Base-by-base conservation (phyloP, 2,888 invertebrate species). In the Dyspetes luteomarginatus region DNA sequence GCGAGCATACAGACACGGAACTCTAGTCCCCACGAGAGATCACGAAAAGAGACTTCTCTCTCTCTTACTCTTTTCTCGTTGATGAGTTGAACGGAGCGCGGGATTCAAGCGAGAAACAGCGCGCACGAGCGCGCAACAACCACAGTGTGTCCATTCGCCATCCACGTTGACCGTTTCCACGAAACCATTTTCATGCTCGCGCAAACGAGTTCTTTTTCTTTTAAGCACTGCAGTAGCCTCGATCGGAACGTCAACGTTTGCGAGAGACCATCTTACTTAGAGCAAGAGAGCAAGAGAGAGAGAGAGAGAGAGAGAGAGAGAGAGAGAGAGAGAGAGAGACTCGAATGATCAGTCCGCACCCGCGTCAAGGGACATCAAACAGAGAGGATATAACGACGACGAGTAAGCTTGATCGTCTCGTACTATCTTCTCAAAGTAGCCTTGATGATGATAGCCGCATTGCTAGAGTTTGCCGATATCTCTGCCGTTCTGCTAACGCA, bases 141-240 rank as follows among this genome's bases (percentile, higher is more conserved):
- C 48, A n/a, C n/a, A 28, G 45, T 30, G 43, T 22, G 48, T 58
- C 56, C 73, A 58, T 72, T 68, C 75, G 72, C 76, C 75, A 77
- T 77, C 58, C 56, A 60, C 78, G 78, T 71, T 74, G 69, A 81
- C 69, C 81, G 78, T 74, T 89, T 89, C 89, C 83, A 73, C 85
- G 88, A 89, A 89, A 84, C 86, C 84, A 88, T 89, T 87, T 87
- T 89, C 87, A 88, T 88, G 87, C 85, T 83, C 85, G 73, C 78
- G 84, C 81, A 81, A 81, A 81, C 81, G 81, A 81, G 81, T 81
- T 81, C 48, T 78, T 78, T 78, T 81, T 78, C 65, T 69, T 74
- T 78, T 78, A 45, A 48, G 62, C 67, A 28, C 52, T 67, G 30
- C 55, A 45, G 73, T 45, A 65, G 68, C 64, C 68, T 41, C 77